These are phyloP conservation scores for Troglohyphantes excavatus DNA, from an alignment of 2,888 invertebrate species.

Conservation along the genomic window DNA sequence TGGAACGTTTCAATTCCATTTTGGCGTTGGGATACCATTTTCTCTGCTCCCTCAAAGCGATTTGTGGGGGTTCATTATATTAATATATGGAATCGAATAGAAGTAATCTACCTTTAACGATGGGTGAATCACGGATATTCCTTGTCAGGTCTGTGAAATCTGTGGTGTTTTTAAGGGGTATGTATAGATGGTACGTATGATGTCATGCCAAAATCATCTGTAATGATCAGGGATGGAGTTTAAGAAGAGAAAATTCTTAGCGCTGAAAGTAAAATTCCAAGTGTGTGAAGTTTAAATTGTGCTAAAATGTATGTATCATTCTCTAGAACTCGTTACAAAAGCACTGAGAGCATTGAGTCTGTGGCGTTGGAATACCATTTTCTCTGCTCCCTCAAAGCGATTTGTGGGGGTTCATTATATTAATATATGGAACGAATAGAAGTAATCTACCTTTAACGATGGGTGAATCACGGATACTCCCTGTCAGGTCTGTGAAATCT, in stretches of 20 bases:
- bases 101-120: slow-evolving; percentile 5
- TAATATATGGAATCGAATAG: not conserved
- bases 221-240: not conserved
- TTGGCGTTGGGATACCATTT: slow-evolving; percentile 1
- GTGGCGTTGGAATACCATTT: slow-evolving; percentile 4
- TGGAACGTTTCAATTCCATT: not conserved
- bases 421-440: not conserved
- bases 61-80: not conserved
- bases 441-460: slow-evolving; percentile 9
- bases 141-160: too few species aligned
- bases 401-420: not conserved
- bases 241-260: too few species aligned
- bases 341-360: too few species aligned
- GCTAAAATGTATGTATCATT: too few species aligned
- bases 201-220: not conserved
- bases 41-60: not conserved
- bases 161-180: not conserved
- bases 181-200: not conserved
- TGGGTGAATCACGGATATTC: slow-evolving; percentile 9
- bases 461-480: slow-evolving; percentile 1
- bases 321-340: too few species aligned
- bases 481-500: too few species aligned
- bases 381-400: not conserved
- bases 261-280: too few species aligned
- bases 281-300: too few species aligned